phyloP scores from a whole-genome alignment of 2,888 invertebrate species.

The Carterocephalus palaemon region DNA sequence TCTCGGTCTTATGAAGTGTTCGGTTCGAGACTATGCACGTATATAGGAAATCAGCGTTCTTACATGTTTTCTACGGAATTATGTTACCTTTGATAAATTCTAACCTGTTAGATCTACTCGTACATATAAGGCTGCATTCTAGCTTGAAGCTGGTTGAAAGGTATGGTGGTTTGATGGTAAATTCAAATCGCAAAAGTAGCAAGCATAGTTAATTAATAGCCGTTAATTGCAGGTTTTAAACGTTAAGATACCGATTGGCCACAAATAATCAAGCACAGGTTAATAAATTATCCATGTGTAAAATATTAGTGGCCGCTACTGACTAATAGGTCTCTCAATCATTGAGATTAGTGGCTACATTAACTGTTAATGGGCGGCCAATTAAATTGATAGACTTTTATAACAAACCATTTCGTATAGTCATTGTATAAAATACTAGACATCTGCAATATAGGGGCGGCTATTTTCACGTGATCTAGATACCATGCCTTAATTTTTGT shows the following conservation, averaged over 20 bases:
- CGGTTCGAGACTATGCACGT: neutral
- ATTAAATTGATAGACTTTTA: conserved; percentile 15
- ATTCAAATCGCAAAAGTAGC: no score
- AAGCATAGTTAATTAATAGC: conserved; percentile 7
- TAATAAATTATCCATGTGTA: conserved; percentile 18
- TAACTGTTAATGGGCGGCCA: conserved; percentile 13
- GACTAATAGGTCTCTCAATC: conserved; percentile 22
- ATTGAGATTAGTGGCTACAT: conserved; percentile 23
- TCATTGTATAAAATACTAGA: no score
- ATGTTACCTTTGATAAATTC: neutral
- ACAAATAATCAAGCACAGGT: conserved; percentile 5
- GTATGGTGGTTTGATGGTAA: no score
- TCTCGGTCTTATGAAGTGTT: conserved; percentile 2
- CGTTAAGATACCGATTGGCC: neutral
- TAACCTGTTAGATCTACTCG: no score
- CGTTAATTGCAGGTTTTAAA: conserved; percentile 3
- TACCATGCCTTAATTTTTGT: no score
- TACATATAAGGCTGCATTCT: no score
- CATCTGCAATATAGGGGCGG: no score
- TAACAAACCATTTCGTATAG: no score
- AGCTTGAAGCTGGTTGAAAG: no score
- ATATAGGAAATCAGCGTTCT: neutral
- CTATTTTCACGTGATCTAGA: no score
- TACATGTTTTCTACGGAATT: neutral
- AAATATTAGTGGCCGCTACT: conserved; percentile 12